These are phyloP conservation scores for Mesaphorura yosii DNA, from an alignment of 1,140 invertebrate species.

Conservation along the genomic window DNA sequence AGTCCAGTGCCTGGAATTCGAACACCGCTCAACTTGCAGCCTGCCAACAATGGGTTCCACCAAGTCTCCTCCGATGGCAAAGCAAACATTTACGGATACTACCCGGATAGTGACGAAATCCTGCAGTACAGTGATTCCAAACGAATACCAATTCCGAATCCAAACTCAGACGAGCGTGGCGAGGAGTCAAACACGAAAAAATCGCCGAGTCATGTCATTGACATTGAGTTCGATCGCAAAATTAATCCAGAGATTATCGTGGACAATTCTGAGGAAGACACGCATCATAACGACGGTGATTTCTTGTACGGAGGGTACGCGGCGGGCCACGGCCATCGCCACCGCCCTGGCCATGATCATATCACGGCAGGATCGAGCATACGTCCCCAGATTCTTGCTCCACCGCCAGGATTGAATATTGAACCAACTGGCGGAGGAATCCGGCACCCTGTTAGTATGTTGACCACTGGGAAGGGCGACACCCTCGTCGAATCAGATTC, in stretches of 20 bases:
- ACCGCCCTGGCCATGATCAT: background rate
- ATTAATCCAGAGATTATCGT: constrained; percentile 23
- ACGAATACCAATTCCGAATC: background rate
- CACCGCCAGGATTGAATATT: background rate
- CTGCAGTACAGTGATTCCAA: constrained; percentile 7
- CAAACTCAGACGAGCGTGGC: constrained; percentile 6
- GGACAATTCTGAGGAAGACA: constrained; percentile 11
- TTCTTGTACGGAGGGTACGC: background rate
- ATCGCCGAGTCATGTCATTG: constrained; percentile 25
- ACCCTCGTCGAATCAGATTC: background rate
- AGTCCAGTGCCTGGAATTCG: background rate
- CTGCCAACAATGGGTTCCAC: constrained; percentile 4
- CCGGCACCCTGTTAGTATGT: constrained; percentile 2
- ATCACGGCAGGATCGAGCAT: constrained; percentile 8
- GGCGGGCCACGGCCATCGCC: background rate
- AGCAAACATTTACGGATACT: constrained; percentile 21
- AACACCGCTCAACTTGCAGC: background rate
- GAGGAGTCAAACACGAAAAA: constrained; percentile 7
- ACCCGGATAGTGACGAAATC: constrained; percentile 23
- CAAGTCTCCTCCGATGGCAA: constrained; percentile 9
- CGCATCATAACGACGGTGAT: background rate
- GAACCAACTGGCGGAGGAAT: constrained; percentile 8
- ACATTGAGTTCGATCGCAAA: constrained; percentile 20
- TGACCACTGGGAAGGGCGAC: background rate
- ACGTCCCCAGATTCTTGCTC: constrained; percentile 1